Conservation (phyloP, 2,797 vertebrate genomes). For the Esox masquinongy region DNA sequence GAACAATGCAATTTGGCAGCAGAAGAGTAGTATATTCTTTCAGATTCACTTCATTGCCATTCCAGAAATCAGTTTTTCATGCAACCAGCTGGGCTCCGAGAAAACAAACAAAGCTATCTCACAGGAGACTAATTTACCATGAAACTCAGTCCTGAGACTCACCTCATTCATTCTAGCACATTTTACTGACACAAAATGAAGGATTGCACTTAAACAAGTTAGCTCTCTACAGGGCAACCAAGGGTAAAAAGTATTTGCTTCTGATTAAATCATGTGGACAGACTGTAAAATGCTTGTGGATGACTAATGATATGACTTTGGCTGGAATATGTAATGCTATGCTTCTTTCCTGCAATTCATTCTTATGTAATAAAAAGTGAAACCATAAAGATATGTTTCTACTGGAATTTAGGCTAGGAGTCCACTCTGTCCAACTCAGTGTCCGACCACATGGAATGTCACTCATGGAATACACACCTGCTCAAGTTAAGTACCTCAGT, state of each 20-base stretch:
- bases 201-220: constrained; percentile 49
- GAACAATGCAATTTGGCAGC: constrained; percentile 25
- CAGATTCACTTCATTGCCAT: constrained; percentile 40
- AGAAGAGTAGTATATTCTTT: constrained; percentile 25
- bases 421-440: background rate
- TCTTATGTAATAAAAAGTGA: constrained; percentile 25
- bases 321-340: constrained; percentile 19
- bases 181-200: constrained; percentile 47
- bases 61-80: constrained; percentile 43
- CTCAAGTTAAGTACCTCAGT: constrained; percentile 3
- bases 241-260: constrained; percentile 54
- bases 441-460: background rate
- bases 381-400: constrained; percentile 12
- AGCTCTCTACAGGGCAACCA: constrained; percentile 44
- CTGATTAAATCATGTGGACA: constrained; percentile 46
- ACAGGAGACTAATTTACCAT: constrained; percentile 54
- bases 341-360: constrained; percentile 14
- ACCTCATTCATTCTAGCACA: constrained; percentile 48
- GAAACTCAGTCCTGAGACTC: constrained; percentile 48
- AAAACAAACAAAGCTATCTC: constrained; percentile 50
- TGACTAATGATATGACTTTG: constrained; percentile 33
- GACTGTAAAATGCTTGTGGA: constrained; percentile 36
- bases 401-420: background rate
- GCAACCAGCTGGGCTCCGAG: constrained; percentile 31
- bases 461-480: background rate